A percentile compares a stretch with the other conserved stretches of the same genome.
These are phyloP conservation scores for Limnephilus lunatus DNA, from an alignment of 2,888 invertebrate species.

Conservation along the genomic window DNA sequence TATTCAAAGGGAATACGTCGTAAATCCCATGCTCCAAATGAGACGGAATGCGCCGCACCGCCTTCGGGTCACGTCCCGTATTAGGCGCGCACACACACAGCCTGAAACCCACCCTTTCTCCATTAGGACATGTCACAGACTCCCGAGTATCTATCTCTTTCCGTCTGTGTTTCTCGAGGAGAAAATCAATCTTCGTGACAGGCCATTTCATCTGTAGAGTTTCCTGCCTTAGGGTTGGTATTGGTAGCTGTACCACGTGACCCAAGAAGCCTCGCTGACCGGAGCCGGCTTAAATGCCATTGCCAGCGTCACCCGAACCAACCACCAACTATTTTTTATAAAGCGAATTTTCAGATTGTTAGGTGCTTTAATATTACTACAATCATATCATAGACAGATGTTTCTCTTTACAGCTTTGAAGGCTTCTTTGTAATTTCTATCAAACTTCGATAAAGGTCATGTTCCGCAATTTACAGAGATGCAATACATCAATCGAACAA, in stretches of 20 bases:
- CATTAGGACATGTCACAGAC: slow-evolving; percentile 64
- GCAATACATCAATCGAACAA: not conserved
- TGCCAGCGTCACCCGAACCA: slow-evolving; percentile 30
- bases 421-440: not conserved
- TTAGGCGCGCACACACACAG: slow-evolving; percentile 64
- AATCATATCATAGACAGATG: not conserved
- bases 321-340: slow-evolving; percentile 29
- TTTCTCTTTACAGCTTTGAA: not conserved
- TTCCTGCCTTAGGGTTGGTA: slow-evolving; percentile 43
- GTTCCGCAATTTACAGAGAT: not conserved
- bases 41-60: slow-evolving; percentile 41
- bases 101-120: slow-evolving; percentile 64
- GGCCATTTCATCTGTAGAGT: slow-evolving; percentile 66
- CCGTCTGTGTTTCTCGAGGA: slow-evolving; percentile 56
- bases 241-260: slow-evolving; percentile 11
- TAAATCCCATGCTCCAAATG: slow-evolving; percentile 54
- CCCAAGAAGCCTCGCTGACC: slow-evolving; percentile 35
- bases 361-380: not conserved
- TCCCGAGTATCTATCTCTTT: slow-evolving; percentile 36
- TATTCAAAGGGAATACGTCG: slow-evolving; percentile 38
- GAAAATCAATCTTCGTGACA: slow-evolving; percentile 66
- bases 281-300: slow-evolving; percentile 54
- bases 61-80: slow-evolving; percentile 64
- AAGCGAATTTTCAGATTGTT: not conserved
- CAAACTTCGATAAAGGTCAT: not conserved